Conservation (phyloP, 2,113 vertebrate genomes). For the Illadopsis cleaveri region DNA sequence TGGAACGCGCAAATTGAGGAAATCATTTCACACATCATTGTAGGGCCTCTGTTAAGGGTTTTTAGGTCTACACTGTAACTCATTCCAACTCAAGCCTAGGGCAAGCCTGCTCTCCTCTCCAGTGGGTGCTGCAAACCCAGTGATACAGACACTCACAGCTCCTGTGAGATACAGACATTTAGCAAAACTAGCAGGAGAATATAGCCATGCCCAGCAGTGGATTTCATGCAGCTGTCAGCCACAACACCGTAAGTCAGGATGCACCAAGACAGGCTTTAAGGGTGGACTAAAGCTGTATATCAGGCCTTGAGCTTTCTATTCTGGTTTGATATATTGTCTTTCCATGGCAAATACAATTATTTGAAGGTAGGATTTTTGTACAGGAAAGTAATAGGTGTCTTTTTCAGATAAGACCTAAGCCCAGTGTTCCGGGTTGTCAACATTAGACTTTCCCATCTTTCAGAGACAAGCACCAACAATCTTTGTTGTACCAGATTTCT, state of each 20-base stretch:
- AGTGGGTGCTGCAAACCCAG: not conserved
- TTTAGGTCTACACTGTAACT: not conserved
- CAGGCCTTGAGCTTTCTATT: not conserved
- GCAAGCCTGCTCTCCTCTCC: not conserved
- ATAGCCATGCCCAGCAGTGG: not conserved
- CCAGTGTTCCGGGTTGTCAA: not conserved
- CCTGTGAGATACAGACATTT: not conserved
- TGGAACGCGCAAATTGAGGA: rapidly evolving
- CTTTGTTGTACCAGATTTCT: not conserved
- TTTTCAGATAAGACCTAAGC: not conserved
- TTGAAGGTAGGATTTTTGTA: not conserved
- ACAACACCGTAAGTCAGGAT: rapidly evolving
- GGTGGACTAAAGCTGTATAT: not conserved
- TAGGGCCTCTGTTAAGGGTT: not conserved
- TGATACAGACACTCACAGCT: not conserved
- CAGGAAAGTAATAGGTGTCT: not conserved
- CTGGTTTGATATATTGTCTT: not conserved
- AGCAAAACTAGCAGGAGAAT: not conserved
- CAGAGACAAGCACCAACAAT: not conserved
- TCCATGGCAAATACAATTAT: not conserved
- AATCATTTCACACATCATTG: not conserved
- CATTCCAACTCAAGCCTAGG: not conserved
- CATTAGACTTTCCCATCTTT: not conserved
- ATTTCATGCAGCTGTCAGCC: not conserved
- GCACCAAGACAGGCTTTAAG: not conserved